Conservation (phyloP, 2,888 invertebrate genomes). For the Ormia ochracea region DNA sequence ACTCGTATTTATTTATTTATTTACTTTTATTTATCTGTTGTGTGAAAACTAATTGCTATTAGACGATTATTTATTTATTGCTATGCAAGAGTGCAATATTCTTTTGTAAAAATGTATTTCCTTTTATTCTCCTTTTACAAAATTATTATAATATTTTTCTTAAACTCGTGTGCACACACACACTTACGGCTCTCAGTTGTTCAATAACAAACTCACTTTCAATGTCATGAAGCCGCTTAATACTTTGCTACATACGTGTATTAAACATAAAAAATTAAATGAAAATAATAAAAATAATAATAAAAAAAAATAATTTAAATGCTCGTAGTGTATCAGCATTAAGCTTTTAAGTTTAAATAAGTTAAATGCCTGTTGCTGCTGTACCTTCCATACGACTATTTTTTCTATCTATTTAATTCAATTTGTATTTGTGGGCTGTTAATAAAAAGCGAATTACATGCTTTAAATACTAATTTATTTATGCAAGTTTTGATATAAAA, state of each 20-base stretch:
- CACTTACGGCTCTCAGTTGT: not conserved
- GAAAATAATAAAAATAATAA: not conserved
- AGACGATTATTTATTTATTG: not conserved
- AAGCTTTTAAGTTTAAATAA: slow-evolving; percentile 41
- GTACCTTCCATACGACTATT: not conserved
- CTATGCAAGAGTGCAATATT: not conserved
- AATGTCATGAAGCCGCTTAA: slow-evolving; percentile 48
- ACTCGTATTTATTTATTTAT: not conserved
- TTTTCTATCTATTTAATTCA: not conserved
- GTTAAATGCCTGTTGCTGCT: slow-evolving; percentile 15
- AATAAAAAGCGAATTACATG: slow-evolving; percentile 26
- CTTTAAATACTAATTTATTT: slow-evolving; percentile 28
- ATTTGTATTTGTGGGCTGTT: slow-evolving; percentile 8
- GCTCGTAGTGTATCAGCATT: slow-evolving; percentile 29
- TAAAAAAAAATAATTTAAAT: slow-evolving; percentile 32
- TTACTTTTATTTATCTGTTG: not conserved
- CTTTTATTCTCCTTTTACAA: too few relatives aligned
- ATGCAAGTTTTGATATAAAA: too few relatives aligned
- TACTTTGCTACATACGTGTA: slow-evolving; percentile 7
- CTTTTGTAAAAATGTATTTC: not conserved
- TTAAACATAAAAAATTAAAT: not conserved
- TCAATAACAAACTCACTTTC: slow-evolving; percentile 41
- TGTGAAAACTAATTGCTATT: not conserved
- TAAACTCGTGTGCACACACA: not conserved
- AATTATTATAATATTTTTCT: not conserved